These are phyloP conservation scores for Machimus atricapillus DNA, from an alignment of 2,888 invertebrate genomes.

Conservation along the genomic window DNA sequence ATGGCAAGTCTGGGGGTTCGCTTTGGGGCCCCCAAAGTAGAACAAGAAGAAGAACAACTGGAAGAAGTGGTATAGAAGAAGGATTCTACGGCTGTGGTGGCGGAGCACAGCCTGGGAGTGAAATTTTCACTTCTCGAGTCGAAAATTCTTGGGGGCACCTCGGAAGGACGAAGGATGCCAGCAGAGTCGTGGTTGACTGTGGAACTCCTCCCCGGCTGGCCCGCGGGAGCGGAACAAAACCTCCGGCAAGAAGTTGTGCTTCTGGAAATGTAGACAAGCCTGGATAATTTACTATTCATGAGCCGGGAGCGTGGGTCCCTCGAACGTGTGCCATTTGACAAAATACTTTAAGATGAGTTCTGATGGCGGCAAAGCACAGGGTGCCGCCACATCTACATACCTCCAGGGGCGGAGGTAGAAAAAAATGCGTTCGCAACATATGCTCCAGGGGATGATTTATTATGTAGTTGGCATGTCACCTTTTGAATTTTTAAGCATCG, in stretches of 20 bases:
- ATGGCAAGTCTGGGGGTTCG: conserved; percentile 38
- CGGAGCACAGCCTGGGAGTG: background rate
- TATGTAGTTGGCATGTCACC: background rate
- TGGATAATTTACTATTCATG: conserved; percentile 37
- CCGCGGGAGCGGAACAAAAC: conserved; percentile 20
- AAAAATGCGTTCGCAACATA: conserved; percentile 6
- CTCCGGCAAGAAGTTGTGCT: conserved; percentile 34
- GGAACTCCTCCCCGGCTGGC: background rate
- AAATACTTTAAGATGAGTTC: conserved; percentile 41
- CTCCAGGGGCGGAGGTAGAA: background rate
- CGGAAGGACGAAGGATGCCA: background rate
- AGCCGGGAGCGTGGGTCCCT: conserved; percentile 24
- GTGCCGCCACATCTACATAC: background rate
- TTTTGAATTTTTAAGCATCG: conserved; percentile 26
- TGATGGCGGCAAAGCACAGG: background rate
- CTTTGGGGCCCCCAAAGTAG: background rate
- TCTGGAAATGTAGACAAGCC: conserved; percentile 35
- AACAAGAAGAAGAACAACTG: background rate
- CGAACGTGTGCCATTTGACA: conserved; percentile 39
- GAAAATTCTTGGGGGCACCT: conserved; percentile 13
- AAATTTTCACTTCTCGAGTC: conserved; percentile 30
- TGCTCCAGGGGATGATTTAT: conserved; percentile 26
- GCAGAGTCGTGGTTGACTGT: background rate
- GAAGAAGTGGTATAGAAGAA: background rate
- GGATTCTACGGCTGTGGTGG: background rate